Evolutionary conservation across 2,797 vertebrate genomes (phyloP), one percentile per base, ranked within the genome.

Genomic region (Paratrypauchen microcephalus): DNA sequence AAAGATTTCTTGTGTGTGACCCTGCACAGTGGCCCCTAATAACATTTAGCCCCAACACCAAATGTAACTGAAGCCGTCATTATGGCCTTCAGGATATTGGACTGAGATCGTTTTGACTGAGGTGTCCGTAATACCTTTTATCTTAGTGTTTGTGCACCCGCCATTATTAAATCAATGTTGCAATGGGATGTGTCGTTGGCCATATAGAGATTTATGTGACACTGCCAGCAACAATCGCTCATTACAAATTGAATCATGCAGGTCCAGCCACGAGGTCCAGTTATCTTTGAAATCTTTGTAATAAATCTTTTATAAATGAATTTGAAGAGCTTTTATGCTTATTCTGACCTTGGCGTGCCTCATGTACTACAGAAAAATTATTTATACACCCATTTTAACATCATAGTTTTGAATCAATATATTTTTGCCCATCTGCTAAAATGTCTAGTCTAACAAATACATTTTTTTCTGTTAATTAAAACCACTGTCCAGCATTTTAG

Each of bases 121-220:
- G 78, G 74, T 85, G 78, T 75, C 72, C 77, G 71, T 77, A 72
- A 86, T 85, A 73, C 50, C 36, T 66, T 64, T 56, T 69, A 8
- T 56, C 54, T 55, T n/a, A 74, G 61, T 73, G 74, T 74, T 74
- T 66, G 74, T 47, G 74, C 18, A 77, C 72, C 68, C 47, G 82
- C 62, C 64, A 63, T 85, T 79, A 92, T 81, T 69, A 8, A 86
- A 91, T 90, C 83, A 77, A 84, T 71, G 75, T 52, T 74, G 57
- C 83, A 83, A 66, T 75, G 68, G 69, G 74, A 82, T 84, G 70
- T 85, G 71, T 87, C 79, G 87, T 78, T 6, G 72, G 71, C 75
- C 81, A 60, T 70, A 78, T 86, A 83, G 78, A 69, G 84, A 73
- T 72, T 80, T 83, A 84, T 69, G 78, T 55, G 52, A 72, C 16